Percentiles rank a stretch among this genome's conserved stretches.
These are phyloP conservation scores for Nyleta sp. DNA, from an alignment of 2,888 invertebrate species.

Conservation along the genomic window DNA sequence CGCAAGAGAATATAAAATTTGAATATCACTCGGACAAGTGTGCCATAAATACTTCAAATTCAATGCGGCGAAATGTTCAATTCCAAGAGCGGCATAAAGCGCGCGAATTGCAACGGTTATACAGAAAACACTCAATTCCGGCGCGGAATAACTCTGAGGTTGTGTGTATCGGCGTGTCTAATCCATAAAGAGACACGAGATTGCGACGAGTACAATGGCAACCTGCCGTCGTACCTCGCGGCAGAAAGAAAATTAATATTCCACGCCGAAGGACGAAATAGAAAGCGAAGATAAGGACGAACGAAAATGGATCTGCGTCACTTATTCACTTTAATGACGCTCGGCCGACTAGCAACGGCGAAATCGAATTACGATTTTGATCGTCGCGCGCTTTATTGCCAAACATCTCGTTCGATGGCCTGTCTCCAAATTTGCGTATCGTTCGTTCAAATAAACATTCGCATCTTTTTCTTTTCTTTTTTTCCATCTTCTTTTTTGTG, in stretches of 20 bases:
- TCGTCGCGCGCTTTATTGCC: constrained; percentile 17
- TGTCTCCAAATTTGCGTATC: background rate
- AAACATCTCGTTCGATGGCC: background rate
- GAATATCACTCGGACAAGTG: background rate
- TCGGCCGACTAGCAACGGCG: background rate
- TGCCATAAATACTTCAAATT: constrained; percentile 29
- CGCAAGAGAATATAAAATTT: constrained; percentile 1
- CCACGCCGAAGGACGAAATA: constrained; percentile 21
- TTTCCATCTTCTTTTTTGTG: too few species aligned
- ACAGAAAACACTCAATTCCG: constrained; percentile 29
- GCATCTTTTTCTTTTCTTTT: too few species aligned
- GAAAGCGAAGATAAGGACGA: constrained; percentile 29
- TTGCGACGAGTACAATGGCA: constrained; percentile 44
- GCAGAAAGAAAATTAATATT: constrained; percentile 52
- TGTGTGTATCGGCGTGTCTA: constrained; percentile 38
- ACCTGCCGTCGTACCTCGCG: constrained; percentile 18
- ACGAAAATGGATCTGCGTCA: constrained; percentile 17
- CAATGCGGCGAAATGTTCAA: constrained; percentile 8
- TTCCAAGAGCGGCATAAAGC: constrained; percentile 6
- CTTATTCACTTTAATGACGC: constrained; percentile 25
- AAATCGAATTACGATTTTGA: constrained; percentile 16
- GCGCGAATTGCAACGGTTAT: constrained; percentile 16
- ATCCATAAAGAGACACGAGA: constrained; percentile 40
- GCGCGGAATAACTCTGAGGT: constrained; percentile 21
- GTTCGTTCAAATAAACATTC: too few species aligned